Evolutionary conservation across 1,140 invertebrate species (phyloP).

Genomic region (Drosophila sproati): DNA sequence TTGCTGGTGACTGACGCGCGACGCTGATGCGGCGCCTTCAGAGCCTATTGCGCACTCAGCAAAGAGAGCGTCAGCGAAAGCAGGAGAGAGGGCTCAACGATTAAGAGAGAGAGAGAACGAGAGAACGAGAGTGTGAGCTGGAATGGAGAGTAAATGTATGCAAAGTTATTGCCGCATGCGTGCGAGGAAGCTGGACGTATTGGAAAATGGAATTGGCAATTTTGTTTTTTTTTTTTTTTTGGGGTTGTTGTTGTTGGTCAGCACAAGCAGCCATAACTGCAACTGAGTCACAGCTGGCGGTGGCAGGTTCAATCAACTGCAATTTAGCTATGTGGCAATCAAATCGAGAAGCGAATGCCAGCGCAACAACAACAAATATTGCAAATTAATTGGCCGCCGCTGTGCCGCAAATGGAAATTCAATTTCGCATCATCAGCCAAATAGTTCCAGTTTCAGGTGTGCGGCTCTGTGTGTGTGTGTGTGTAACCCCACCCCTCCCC

Average conservation of each 20-base stretch:
- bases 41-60: slow-evolving; percentile 30
- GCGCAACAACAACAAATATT: slow-evolving; percentile 42
- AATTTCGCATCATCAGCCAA: slow-evolving; percentile 20
- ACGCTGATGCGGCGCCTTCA: slow-evolving; percentile 25
- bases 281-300: slow-evolving; percentile 34
- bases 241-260: background rate
- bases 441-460: slow-evolving; percentile 35
- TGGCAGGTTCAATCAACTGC: slow-evolving; percentile 70
- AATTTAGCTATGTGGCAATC: slow-evolving; percentile 62
- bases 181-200: slow-evolving; percentile 13
- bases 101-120: slow-evolving; percentile 1
- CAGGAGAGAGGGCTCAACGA: background rate
- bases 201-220: slow-evolving; percentile 21
- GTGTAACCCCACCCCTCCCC: background rate
- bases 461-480: too few relatives aligned
- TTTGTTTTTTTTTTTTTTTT: background rate
- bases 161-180: slow-evolving; percentile 33
- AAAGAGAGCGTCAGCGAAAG: slow-evolving; percentile 10
- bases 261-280: background rate
- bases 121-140: background rate
- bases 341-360: slow-evolving; percentile 63
- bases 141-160: background rate
- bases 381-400: slow-evolving; percentile 68
- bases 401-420: slow-evolving; percentile 31
- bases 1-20: slow-evolving; percentile 55